Evolutionary conservation across 2,113 vertebrate species (phyloP), one percentile per base, ranked within the genome.

Genomic region (Oncorhynchus nerka): DNA sequence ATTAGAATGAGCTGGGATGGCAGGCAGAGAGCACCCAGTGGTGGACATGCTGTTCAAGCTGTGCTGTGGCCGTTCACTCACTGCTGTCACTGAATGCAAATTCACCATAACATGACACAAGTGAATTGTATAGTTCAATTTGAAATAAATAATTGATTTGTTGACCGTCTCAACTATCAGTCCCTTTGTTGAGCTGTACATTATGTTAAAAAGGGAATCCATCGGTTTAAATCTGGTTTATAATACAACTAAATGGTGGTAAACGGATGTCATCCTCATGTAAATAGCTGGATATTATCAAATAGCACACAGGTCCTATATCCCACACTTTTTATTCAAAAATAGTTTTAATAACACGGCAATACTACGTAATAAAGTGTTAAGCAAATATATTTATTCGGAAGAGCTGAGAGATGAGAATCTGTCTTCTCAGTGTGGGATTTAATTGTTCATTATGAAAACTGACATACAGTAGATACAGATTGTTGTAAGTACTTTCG

Each of bases 311-410:
- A 73, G 62, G 61, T 61, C 69, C 77, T 85, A 75, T 77, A 51
- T 69, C 48, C 71, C 68, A 20, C 34, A 13, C 26, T 79, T 71
- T 71, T 45, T 79, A 49, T 77, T 81, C 68, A 75, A 71, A 79
- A 75, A 77, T 57, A 48, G 73, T 78, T 82, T 73, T 76, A 85
- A 74, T 80, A 75, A 76, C 78, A 72, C 70, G 5, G 9, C n/a
- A 28, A 73, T 3, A 13, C 24, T 78, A 73, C 74, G 79, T 74
- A 79, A 77, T 66, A 73, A 88, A 76, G 83, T 79, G 76, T 86
- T 86, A 87, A 86, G 90, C 75, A 92, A 62, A 78, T 74, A 77
- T 77, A 82, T 76, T 87, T 39, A 84, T 82, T 68, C 73, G 76
- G 70, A 82, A 78, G 85, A 87, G 78, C 72, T 79, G 71, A 82